A percentile compares a stretch with the other conserved stretches of the same genome.
These are phyloP conservation scores for Cheilinus undulatus DNA, from an alignment of 2,113 vertebrate species.

Conservation along the genomic window DNA sequence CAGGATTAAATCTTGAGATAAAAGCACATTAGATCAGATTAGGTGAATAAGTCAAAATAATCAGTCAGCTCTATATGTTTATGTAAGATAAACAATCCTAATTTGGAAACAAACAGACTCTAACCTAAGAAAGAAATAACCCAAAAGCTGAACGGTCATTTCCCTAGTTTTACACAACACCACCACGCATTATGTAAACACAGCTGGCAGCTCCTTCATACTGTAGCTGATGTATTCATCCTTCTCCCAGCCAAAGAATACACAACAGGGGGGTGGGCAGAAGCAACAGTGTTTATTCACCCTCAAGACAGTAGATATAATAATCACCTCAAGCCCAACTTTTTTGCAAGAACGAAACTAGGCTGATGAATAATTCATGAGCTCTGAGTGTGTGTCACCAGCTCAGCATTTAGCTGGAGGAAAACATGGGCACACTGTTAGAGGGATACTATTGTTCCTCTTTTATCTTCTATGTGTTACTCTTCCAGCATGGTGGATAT, in stretches of 20 bases:
- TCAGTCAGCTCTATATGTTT: slow-evolving; percentile 13
- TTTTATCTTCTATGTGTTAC: slow-evolving; percentile 63
- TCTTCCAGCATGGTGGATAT: slow-evolving; percentile 34
- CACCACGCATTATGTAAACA: slow-evolving; percentile 53
- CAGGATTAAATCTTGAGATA: slow-evolving; percentile 14
- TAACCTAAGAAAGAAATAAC: not conserved
- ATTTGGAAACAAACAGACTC: not conserved
- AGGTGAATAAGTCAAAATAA: slow-evolving; percentile 10
- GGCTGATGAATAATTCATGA: slow-evolving; percentile 78
- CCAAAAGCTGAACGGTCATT: slow-evolving; percentile 33
- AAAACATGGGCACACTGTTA: slow-evolving; percentile 56
- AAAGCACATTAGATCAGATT: slow-evolving; percentile 22
- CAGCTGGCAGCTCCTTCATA: slow-evolving; percentile 59
- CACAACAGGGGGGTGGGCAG: slow-evolving; percentile 41
- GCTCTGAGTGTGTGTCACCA: slow-evolving; percentile 66
- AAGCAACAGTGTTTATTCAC: slow-evolving; percentile 71
- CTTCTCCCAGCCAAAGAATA: slow-evolving; percentile 49
- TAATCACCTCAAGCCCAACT: slow-evolving; percentile 74
- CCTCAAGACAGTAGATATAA: slow-evolving; percentile 77
- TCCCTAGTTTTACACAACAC: slow-evolving; percentile 36
- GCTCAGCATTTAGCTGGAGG: slow-evolving; percentile 77
- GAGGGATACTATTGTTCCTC: slow-evolving; percentile 61
- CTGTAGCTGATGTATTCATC: slow-evolving; percentile 65
- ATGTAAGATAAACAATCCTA: slow-evolving; percentile 1
- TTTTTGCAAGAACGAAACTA: slow-evolving; percentile 69